Conservation (phyloP, 2,888 invertebrate species). For the Phlogophora meticulosa region DNA sequence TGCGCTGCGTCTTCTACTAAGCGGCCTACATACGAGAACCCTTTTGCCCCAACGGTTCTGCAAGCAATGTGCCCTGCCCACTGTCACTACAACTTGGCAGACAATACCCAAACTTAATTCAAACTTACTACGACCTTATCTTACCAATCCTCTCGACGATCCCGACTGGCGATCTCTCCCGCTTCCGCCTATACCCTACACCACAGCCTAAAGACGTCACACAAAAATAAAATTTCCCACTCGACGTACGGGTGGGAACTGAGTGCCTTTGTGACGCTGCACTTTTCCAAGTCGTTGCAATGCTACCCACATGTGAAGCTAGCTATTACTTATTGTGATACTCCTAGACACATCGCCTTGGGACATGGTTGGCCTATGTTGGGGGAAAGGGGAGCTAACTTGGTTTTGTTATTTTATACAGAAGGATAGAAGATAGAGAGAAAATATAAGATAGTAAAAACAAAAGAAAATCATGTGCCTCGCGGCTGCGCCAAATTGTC, state of each 20-base stretch:
- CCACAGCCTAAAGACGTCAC: constrained; percentile 67
- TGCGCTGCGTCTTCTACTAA: too few species aligned
- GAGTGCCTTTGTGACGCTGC: constrained; percentile 67
- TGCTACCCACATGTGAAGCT: constrained; percentile 32
- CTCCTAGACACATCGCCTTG: constrained; percentile 9
- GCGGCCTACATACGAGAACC: too few species aligned
- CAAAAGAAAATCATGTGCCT: too few species aligned
- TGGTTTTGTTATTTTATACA: neutral
- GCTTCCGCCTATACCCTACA: constrained; percentile 9
- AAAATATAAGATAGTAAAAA: too few species aligned
- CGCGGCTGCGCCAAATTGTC: too few species aligned
- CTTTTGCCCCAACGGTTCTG: too few species aligned
- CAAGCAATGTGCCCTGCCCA: too few species aligned
- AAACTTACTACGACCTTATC: neutral
- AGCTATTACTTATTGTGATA: constrained; percentile 41
- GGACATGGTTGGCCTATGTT: constrained; percentile 10
- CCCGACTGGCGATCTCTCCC: too few species aligned
- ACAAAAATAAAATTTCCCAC: constrained; percentile 75
- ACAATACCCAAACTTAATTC: too few species aligned
- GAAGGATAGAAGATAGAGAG: too few species aligned
- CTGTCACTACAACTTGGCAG: too few species aligned
- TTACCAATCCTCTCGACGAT: neutral
- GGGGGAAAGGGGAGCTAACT: neutral
- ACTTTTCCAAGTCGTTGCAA: constrained; percentile 60
- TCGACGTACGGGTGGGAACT: constrained; percentile 57